Conservation (phyloP, 2,888 invertebrate species). For the Elaeidobius kamerunicus region DNA sequence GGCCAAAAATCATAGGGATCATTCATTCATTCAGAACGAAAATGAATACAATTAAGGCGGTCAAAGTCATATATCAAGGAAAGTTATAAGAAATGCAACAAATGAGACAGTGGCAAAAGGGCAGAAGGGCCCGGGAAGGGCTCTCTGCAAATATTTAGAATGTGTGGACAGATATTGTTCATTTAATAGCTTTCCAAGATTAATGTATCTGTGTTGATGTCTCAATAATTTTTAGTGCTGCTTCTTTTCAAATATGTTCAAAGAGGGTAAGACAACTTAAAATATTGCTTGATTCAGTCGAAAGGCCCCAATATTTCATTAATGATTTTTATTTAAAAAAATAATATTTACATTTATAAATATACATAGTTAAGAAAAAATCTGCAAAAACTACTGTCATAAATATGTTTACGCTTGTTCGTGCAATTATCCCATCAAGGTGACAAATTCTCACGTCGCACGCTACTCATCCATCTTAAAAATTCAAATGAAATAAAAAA, state of each 20-base stretch:
- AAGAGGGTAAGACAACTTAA: too few relatives aligned
- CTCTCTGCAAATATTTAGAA: slow-evolving; percentile 39
- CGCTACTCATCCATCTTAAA: slow-evolving; percentile 22
- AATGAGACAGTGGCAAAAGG: slow-evolving; percentile 35
- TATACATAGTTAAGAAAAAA: too few relatives aligned
- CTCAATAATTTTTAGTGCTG: slow-evolving; percentile 5
- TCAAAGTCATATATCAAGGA: slow-evolving; percentile 11
- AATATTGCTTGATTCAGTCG: too few relatives aligned
- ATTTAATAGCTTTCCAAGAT: slow-evolving; percentile 34
- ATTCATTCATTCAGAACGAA: slow-evolving; percentile 27
- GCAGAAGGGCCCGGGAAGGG: slow-evolving; percentile 35
- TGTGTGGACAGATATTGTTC: slow-evolving; percentile 40
- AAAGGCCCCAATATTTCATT: too few relatives aligned
- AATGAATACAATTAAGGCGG: slow-evolving; percentile 5
- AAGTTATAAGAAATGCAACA: slow-evolving; percentile 24
- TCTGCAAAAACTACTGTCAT: too few relatives aligned
- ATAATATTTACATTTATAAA: too few relatives aligned
- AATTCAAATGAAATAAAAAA: slow-evolving; percentile 23
- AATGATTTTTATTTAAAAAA: too few relatives aligned
- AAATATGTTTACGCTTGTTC: too few relatives aligned
- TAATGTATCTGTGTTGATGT: slow-evolving; percentile 25
- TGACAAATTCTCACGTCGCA: slow-evolving; percentile 31
- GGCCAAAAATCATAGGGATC: slow-evolving; percentile 31
- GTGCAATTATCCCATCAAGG: slow-evolving; percentile 16
- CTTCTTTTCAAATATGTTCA: too few relatives aligned